Evolutionary conservation across 1,140 invertebrate genomes (phyloP).

Genomic region (Aphelenchoides fujianensis): DNA sequence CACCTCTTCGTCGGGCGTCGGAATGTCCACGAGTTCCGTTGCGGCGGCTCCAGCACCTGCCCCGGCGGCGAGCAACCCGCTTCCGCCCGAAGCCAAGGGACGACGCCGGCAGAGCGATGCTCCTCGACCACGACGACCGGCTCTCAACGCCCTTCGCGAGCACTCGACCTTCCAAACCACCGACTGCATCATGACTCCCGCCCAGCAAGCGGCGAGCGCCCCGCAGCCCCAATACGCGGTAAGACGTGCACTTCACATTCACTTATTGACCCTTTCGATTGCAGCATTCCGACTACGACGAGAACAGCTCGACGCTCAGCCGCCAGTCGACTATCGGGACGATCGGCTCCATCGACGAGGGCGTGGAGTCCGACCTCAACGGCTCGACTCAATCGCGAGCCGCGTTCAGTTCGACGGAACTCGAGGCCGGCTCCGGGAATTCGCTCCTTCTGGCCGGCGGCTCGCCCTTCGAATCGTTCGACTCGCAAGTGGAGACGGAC

Average conservation of each 20-base stretch:
- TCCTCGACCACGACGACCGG: slow-evolving; percentile 23
- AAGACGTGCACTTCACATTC: slow-evolving; percentile 21
- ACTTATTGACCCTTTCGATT: slow-evolving; percentile 15
- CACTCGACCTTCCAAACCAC: slow-evolving; percentile 47
- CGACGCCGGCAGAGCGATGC: slow-evolving; percentile 42
- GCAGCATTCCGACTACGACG: slow-evolving; percentile 21
- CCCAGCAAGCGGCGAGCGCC: not conserved
- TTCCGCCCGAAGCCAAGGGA: no score
- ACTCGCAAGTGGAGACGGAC: slow-evolving; percentile 43
- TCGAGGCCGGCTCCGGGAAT: slow-evolving; percentile 27
- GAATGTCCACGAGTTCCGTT: not conserved
- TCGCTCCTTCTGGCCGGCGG: not conserved
- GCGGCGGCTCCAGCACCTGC: no score
- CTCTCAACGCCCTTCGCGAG: slow-evolving; percentile 40
- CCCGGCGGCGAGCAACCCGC: no score
- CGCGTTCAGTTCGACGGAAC: slow-evolving; percentile 35
- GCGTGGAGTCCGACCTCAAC: slow-evolving; percentile 41
- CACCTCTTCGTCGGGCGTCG: not conserved
- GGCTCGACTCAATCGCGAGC: slow-evolving; percentile 32
- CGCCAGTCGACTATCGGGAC: slow-evolving; percentile 56
- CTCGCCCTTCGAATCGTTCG: slow-evolving; percentile 45
- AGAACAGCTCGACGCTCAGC: slow-evolving; percentile 45
- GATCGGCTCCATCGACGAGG: slow-evolving; percentile 54
- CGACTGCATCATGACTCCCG: slow-evolving; percentile 38
- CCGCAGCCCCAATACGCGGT: slow-evolving; percentile 31